These are phyloP conservation scores for Crypturellus undulatus DNA, from an alignment of 2,113 vertebrate genomes.

Conservation along the genomic window DNA sequence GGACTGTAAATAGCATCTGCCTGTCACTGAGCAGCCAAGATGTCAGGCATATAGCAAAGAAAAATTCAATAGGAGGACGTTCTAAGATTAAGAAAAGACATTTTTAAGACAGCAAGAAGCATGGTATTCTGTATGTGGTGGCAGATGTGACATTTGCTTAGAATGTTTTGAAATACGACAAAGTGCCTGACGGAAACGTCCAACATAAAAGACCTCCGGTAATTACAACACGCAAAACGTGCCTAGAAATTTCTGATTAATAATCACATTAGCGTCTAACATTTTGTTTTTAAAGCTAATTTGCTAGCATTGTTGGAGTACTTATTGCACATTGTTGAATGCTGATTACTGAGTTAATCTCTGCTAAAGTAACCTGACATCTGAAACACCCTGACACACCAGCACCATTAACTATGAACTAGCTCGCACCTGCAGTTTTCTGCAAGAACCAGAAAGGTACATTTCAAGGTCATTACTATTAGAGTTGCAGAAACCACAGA, in stretches of 20 bases:
- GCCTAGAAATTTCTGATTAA: conserved; percentile 37
- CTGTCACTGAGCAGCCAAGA: not conserved
- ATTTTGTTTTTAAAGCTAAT: conserved; percentile 26
- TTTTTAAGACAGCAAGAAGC: not conserved
- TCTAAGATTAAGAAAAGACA: not conserved
- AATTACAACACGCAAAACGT: not conserved
- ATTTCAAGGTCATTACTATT: not conserved
- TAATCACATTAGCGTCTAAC: not conserved
- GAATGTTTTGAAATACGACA: conserved; percentile 4
- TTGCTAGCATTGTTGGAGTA: not conserved
- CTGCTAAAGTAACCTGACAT: not conserved
- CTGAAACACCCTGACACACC: not conserved
- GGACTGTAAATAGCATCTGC: not conserved
- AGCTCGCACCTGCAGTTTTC: not conserved
- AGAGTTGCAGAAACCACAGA: not conserved
- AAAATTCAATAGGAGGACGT: not conserved
- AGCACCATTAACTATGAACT: not conserved
- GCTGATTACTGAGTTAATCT: not conserved
- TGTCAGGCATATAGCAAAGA: not conserved
- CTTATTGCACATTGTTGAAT: not conserved
- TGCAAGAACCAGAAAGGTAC: not conserved
- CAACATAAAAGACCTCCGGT: not conserved
- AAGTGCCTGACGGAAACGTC: not conserved
- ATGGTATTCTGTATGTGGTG: not conserved
- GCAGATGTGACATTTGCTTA: not conserved